Conservation (phyloP, 2,888 invertebrate species). For the Pseudococcus viburni region DNA sequence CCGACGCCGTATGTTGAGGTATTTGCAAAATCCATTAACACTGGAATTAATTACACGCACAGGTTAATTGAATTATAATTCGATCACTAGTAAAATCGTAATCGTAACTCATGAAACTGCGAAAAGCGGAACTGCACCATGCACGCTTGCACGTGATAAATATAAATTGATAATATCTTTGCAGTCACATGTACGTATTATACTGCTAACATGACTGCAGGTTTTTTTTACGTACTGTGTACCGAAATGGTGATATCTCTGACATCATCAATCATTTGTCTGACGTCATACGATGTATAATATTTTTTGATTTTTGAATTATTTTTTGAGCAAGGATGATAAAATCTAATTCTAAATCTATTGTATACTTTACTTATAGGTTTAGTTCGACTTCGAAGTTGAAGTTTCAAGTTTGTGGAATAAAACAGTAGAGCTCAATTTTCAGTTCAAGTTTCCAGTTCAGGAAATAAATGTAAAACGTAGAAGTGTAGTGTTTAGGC, state of each 20-base stretch:
- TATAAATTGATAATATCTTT: background rate
- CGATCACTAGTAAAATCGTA: constrained; percentile 9
- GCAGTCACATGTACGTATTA: background rate
- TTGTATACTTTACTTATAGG: no score
- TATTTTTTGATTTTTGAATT: background rate
- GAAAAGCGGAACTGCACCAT: background rate
- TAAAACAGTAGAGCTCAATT: no score
- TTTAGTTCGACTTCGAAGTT: no score
- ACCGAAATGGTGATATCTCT: background rate
- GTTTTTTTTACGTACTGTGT: background rate
- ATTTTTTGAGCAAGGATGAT: no score
- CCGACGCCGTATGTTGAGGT: no score
- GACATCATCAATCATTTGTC: background rate
- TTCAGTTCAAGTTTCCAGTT: no score
- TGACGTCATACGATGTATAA: background rate
- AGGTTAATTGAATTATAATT: constrained; percentile 9
- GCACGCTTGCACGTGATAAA: background rate
- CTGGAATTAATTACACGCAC: background rate
- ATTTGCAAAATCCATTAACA: constrained; percentile 12
- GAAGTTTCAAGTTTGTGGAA: no score
- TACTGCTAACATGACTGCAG: background rate
- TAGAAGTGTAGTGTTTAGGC: no score
- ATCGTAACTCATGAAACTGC: background rate
- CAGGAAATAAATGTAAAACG: no score
- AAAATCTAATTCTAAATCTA: no score